Conservation (phyloP, 2,113 vertebrate species). For the Hydropotes inermis region DNA sequence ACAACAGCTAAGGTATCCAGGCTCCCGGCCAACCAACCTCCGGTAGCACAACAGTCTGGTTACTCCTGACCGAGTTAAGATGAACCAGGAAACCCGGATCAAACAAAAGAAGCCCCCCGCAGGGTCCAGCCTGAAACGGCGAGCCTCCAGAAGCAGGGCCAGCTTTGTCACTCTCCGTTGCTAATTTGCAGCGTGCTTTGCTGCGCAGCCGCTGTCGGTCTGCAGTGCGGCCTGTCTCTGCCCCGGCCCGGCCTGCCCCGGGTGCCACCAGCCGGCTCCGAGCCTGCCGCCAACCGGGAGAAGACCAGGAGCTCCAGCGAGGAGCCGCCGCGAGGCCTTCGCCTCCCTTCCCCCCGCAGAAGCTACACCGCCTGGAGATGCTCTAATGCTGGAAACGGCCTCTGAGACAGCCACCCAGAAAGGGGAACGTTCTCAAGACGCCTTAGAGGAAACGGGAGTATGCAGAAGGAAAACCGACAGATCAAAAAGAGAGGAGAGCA, state of each 20-base stretch:
- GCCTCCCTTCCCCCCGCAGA: background rate
- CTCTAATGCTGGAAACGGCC: conserved; percentile 45
- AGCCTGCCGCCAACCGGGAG: fast-evolving
- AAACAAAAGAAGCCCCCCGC: background rate
- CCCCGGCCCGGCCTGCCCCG: fast-evolving
- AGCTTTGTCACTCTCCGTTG: background rate
- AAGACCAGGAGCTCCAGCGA: fast-evolving
- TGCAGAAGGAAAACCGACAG: conserved; percentile 92
- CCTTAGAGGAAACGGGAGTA: conserved; percentile 85
- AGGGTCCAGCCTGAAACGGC: background rate
- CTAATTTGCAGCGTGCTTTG: background rate
- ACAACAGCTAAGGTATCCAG: background rate
- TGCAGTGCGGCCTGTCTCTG: conserved; percentile 34
- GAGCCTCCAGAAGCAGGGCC: background rate
- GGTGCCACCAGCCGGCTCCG: fast-evolving
- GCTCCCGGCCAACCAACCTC: background rate
- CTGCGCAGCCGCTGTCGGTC: conserved; percentile 65
- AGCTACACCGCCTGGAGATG: background rate
- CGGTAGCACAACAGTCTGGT: background rate
- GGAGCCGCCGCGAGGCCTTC: background rate
- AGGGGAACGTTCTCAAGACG: conserved; percentile 86
- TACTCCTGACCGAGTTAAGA: background rate
- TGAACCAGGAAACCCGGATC: background rate
- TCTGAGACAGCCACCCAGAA: conserved; percentile 84
- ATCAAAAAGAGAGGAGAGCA: conserved; percentile 83